A percentile compares a stretch with the other conserved stretches of the same genome.
Conservation (phyloP, 2,888 invertebrate species). For the Listrodromus nycthemerus region DNA sequence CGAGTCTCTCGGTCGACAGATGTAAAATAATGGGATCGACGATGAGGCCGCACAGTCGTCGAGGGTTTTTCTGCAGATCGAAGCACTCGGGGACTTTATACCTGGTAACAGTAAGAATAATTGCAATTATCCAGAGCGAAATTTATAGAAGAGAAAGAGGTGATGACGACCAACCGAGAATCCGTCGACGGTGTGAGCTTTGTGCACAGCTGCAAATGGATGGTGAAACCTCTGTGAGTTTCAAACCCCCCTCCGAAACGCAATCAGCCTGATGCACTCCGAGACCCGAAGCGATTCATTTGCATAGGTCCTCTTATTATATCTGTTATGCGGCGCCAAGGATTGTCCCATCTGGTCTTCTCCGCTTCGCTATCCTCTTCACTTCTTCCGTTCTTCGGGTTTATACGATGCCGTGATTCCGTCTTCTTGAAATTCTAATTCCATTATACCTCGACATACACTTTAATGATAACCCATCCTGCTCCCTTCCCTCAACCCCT, state of each 20-base stretch:
- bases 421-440: conserved; percentile 62
- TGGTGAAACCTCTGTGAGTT: conserved; percentile 41
- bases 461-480: neutral
- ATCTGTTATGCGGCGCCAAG: conserved; percentile 50
- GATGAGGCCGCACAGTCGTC: neutral
- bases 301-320: conserved; percentile 60
- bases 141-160: conserved; percentile 22
- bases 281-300: conserved; percentile 61
- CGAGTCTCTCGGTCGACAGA: neutral
- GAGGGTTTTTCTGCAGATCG: neutral
- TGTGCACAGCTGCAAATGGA: conserved; percentile 33
- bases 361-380: conserved; percentile 1
- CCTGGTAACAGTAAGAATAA: conserved; percentile 45
- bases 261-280: conserved; percentile 65
- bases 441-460: conserved; percentile 32
- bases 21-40: conserved; percentile 17
- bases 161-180: conserved; percentile 1
- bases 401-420: conserved; percentile 28
- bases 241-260: conserved; percentile 42
- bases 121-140: conserved; percentile 50
- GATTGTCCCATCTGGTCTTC: conserved; percentile 23
- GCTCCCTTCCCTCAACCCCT: too few relatives aligned
- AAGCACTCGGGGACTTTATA: neutral
- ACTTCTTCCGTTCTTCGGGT: conserved; percentile 18
- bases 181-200: conserved; percentile 22